A percentile compares a stretch with the other conserved stretches of the same genome.
phyloP scores from a whole-genome alignment of 2,797 vertebrate genomes.

The Dendrocincla fuliginosa region DNA sequence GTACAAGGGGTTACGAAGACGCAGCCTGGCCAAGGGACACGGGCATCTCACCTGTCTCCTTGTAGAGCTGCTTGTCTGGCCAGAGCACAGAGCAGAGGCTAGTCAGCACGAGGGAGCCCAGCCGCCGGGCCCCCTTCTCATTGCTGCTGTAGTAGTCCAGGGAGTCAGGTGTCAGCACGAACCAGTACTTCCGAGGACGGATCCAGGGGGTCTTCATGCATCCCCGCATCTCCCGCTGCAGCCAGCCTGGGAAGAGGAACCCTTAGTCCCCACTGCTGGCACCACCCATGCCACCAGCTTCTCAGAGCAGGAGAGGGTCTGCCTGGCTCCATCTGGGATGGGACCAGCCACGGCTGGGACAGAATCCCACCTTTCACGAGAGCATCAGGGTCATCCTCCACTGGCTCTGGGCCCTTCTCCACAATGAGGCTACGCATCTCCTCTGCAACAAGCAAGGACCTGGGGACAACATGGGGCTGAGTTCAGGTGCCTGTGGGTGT shows the following conservation, averaged over 20 bases:
- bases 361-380: slow-evolving; percentile 87
- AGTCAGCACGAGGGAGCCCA: slow-evolving; percentile 92
- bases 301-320: neutral
- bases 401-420: slow-evolving; percentile 82
- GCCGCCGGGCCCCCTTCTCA: slow-evolving; percentile 84
- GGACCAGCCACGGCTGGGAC: neutral
- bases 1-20: rapidly evolving
- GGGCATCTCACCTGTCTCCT: slow-evolving; percentile 84
- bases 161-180: slow-evolving; percentile 90
- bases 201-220: slow-evolving; percentile 85
- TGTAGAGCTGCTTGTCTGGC: slow-evolving; percentile 92
- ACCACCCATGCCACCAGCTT: rapidly evolving
- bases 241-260: slow-evolving; percentile 83
- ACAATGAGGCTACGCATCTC: slow-evolving; percentile 91
- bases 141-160: slow-evolving; percentile 91
- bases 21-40: rapidly evolving
- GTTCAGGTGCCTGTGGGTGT: rapidly evolving
- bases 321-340: neutral
- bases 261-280: rapidly evolving
- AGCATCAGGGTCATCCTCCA: slow-evolving; percentile 85
- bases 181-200: slow-evolving; percentile 93
- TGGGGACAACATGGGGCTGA: neutral
- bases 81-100: slow-evolving; percentile 93
- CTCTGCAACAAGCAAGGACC: slow-evolving; percentile 82
- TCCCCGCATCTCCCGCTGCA: slow-evolving; percentile 85